These are phyloP conservation scores for Masticophis lateralis DNA, from an alignment of 2,797 vertebrate species.

Conservation along the genomic window DNA sequence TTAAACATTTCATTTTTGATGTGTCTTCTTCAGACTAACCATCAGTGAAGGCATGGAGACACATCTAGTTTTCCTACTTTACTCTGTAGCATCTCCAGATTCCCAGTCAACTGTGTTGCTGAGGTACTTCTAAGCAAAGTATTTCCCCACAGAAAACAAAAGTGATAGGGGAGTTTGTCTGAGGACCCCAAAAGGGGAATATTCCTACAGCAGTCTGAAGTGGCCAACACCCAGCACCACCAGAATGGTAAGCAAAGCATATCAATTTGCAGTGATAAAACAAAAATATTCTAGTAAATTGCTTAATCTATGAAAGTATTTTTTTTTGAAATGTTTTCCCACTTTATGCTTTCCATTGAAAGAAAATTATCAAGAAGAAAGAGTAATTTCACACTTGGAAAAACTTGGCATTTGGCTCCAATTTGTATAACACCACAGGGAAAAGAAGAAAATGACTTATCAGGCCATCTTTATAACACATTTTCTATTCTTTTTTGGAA, in stretches of 20 bases:
- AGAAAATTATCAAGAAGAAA: constrained; percentile 58
- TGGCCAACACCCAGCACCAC: neutral
- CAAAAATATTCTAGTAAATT: constrained; percentile 43
- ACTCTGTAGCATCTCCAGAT: too few species aligned
- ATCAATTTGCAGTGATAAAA: constrained; percentile 34
- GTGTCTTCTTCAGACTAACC: too few species aligned
- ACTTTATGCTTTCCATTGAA: constrained; percentile 37
- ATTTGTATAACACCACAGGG: constrained; percentile 10
- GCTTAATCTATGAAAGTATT: constrained; percentile 36
- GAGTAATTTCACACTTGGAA: constrained; percentile 65
- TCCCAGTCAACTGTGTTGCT: too few species aligned
- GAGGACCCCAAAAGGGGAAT: too few species aligned
- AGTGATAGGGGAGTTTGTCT: too few species aligned
- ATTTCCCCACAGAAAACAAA: too few species aligned
- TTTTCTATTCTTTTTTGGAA: constrained; percentile 34
- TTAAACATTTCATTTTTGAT: too few species aligned
- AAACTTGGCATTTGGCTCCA: constrained; percentile 47
- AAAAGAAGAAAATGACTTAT: constrained; percentile 42
- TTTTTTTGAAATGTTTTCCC: constrained; percentile 52
- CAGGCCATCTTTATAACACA: constrained; percentile 14
- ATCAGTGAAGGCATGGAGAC: too few species aligned
- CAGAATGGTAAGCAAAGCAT: neutral
- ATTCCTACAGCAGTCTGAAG: too few species aligned
- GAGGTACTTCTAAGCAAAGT: too few species aligned
- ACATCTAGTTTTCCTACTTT: too few species aligned